phyloP scores from a whole-genome alignment of 2,797 vertebrate genomes.

The Ammospiza maritima region DNA sequence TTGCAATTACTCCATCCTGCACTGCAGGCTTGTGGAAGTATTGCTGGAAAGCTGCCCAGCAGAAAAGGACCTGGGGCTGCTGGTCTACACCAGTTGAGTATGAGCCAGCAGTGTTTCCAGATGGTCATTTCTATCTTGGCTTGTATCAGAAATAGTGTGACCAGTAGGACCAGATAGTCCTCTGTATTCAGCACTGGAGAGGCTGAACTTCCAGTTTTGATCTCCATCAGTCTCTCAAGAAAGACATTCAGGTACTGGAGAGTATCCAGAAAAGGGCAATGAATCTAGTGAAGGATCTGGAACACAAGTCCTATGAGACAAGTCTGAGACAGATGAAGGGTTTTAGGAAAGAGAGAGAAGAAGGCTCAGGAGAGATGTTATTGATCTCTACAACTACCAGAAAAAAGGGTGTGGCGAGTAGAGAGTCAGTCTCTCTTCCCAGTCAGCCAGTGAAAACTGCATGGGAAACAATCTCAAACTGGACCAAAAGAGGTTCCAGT shows the following conservation, averaged over 20 bases:
- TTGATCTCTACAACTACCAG: neutral
- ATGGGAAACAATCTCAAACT: neutral
- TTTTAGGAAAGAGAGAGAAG: neutral
- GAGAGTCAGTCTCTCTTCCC: neutral
- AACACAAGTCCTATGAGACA: neutral
- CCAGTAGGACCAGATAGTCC: neutral
- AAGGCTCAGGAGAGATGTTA: neutral
- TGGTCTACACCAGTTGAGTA: neutral
- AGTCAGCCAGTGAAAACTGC: neutral
- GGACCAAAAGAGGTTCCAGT: too few relatives aligned
- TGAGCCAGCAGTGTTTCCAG: neutral
- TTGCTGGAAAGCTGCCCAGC: neutral
- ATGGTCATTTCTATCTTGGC: neutral
- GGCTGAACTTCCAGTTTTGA: neutral
- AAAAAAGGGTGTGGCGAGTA: accelerated
- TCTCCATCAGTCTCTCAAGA: accelerated
- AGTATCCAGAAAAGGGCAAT: neutral
- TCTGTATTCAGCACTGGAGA: neutral
- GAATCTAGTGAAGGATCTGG: neutral
- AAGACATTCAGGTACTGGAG: neutral
- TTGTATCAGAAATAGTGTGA: neutral
- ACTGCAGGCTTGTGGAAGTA: neutral
- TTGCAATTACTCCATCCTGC: neutral
- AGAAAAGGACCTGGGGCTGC: neutral
- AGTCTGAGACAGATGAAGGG: neutral